Evolutionary conservation across 2,797 vertebrate genomes (phyloP).

Genomic region (Microctenopoma lineatum): DNA sequence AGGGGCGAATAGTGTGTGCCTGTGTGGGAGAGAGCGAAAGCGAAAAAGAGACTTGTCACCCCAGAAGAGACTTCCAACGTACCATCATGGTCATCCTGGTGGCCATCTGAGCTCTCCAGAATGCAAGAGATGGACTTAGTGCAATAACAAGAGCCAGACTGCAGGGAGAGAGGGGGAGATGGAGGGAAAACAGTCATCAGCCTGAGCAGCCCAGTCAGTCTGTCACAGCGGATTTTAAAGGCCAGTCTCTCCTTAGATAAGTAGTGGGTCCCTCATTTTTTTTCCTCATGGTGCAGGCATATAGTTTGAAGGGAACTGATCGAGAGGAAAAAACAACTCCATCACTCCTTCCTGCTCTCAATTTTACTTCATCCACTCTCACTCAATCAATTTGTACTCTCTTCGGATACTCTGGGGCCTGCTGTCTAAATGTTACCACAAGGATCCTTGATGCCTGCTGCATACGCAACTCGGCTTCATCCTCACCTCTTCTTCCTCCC

Average conservation of each 20-base stretch:
- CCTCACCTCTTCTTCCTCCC: slow-evolving; percentile 8
- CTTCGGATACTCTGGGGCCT: slow-evolving; percentile 57
- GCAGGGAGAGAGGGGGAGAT: slow-evolving; percentile 43
- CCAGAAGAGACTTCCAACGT: slow-evolving; percentile 46
- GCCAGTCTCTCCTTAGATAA: slow-evolving; percentile 61
- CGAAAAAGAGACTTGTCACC: slow-evolving; percentile 50
- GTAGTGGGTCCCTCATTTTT: slow-evolving; percentile 33
- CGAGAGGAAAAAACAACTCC: slow-evolving; percentile 21
- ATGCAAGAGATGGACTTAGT: slow-evolving; percentile 55
- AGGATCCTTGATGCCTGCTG: slow-evolving; percentile 48
- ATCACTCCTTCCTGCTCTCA: slow-evolving; percentile 39
- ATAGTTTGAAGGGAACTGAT: slow-evolving; percentile 40
- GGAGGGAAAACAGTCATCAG: slow-evolving; percentile 63
- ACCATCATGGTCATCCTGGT: slow-evolving; percentile 69
- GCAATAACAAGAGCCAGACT: slow-evolving; percentile 61
- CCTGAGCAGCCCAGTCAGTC: slow-evolving; percentile 59
- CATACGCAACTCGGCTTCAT: slow-evolving; percentile 39
- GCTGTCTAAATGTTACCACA: slow-evolving; percentile 80
- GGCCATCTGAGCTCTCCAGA: slow-evolving; percentile 70
- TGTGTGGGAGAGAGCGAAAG: slow-evolving; percentile 25
- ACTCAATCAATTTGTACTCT: slow-evolving; percentile 74
- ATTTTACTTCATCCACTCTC: slow-evolving; percentile 59
- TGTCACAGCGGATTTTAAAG: slow-evolving; percentile 63
- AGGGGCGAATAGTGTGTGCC: slow-evolving; percentile 7
- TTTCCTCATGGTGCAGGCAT: slow-evolving; percentile 18